Evolutionary conservation across 2,888 invertebrate genomes (phyloP), one percentile per base, ranked within the genome.

Genomic region (Alcis repandata): DNA sequence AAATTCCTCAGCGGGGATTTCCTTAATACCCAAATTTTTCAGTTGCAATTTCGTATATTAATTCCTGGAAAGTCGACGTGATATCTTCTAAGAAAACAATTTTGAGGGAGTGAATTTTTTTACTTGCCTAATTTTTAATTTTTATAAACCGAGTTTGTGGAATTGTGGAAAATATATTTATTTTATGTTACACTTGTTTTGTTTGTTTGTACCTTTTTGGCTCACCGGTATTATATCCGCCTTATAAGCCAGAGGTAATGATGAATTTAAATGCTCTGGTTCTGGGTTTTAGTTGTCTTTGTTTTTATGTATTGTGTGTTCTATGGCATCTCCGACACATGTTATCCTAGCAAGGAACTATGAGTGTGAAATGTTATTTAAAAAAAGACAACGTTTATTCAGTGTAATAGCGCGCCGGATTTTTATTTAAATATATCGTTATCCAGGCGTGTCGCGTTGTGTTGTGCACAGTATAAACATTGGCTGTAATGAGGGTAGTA

Each of bases 1-100:
- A 83, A 91, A 93, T 93, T 93, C 92, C 86, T 82, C 77, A 76
- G 83, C 86, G 86, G 88, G 86, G 87, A 87, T 87, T 89, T 86
- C 78, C 84, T 86, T 85, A 86, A 87, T 86, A 86, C 81, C 83
- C 80, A 86, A 86, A 86, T 82, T 84, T 87, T 86, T 87, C 84
- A 84, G 86, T 85, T 86, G 86, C 85, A 86, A 88, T 89, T 88
- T 84, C 78, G 78, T 87, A 87, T 88, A 88, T 89, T 90, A 89
- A 88, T 87, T 86, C 83, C 79, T 51, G 79, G 74, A 75, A 80
- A 73, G 52, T 53, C 8, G 43, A 64, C 40, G 52, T 53, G n/a
- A 54, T 36, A 36, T 33, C 27, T 45, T 51, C 13, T 49, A 36
- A 51, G n/a, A 9, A 19, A 19, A 51, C n/a, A 11, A 38, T 51